Percentiles rank a stretch among this genome's conserved stretches.
Evolutionary conservation across 2,797 vertebrate species (phyloP).

Genomic region (Ispidina lecontei): DNA sequence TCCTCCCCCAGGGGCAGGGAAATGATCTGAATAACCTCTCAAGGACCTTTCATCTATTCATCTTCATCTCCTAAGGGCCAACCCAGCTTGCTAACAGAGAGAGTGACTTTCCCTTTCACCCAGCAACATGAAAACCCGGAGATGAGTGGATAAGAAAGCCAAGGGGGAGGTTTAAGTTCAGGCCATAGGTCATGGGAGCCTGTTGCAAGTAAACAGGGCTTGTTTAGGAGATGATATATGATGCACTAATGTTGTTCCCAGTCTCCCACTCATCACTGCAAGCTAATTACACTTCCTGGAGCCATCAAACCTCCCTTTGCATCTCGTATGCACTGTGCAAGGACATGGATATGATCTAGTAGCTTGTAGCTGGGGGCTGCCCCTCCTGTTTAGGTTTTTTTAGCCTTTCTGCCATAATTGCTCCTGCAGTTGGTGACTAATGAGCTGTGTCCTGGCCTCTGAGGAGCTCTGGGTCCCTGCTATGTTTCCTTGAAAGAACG

Average conservation of each 20-base stretch:
- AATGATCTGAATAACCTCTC: background rate
- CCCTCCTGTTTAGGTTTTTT: background rate
- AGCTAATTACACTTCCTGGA: background rate
- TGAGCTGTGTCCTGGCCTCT: background rate
- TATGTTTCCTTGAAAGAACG: accelerated
- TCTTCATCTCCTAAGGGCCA: background rate
- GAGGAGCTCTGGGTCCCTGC: background rate
- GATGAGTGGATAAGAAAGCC: background rate
- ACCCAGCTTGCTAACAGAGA: background rate
- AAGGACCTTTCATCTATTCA: background rate
- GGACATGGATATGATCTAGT: background rate
- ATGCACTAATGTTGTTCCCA: background rate
- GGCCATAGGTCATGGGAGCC: slow-evolving; percentile 41
- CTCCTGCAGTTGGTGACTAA: background rate
- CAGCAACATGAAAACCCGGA: background rate
- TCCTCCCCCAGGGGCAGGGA: background rate
- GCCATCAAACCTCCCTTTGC: background rate
- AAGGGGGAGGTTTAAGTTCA: background rate
- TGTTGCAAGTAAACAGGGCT: slow-evolving; percentile 6
- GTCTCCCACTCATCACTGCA: background rate
- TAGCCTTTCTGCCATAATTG: background rate
- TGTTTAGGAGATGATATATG: background rate
- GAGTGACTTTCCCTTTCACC: background rate
- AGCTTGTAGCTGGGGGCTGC: background rate
- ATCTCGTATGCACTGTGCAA: background rate